Conservation (phyloP, 2,888 invertebrate genomes). For the Pachycephus smyrnensis region DNA sequence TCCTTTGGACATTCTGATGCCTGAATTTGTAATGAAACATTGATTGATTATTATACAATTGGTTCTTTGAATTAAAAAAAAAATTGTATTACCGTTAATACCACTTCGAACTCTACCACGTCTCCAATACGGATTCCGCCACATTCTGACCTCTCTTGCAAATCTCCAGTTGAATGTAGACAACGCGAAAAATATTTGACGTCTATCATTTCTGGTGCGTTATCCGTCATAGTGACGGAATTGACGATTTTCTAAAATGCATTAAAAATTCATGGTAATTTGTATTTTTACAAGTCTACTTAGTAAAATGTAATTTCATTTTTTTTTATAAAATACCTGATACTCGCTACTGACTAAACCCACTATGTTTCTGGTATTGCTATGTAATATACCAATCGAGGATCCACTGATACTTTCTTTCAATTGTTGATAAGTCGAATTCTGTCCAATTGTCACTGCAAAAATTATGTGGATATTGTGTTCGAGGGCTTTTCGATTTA, state of each 20-base stretch:
- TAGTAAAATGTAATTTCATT: not conserved
- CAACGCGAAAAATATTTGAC: constrained; percentile 72
- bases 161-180: constrained; percentile 45
- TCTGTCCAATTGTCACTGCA: constrained; percentile 71
- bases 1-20: constrained; percentile 73
- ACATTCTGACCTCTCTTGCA: constrained; percentile 72
- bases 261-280: constrained; percentile 6
- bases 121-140: constrained; percentile 73
- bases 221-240: constrained; percentile 65
- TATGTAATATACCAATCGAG: constrained; percentile 73
- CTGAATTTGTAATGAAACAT: constrained; percentile 24
- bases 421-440: constrained; percentile 43
- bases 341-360: constrained; percentile 78
- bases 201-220: constrained; percentile 66
- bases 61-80: constrained; percentile 19
- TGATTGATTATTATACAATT: constrained; percentile 3
- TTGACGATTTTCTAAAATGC: constrained; percentile 65
- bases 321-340: constrained; percentile 67
- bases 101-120: constrained; percentile 70
- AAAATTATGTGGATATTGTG: constrained; percentile 84
- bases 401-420: constrained; percentile 74
- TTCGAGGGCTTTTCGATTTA: constrained; percentile 74
- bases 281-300: not conserved
- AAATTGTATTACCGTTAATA: constrained; percentile 64
- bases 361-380: constrained; percentile 77